Evolutionary conservation across 2,888 invertebrate species (phyloP).

Genomic region (Tetragnatha montana): DNA sequence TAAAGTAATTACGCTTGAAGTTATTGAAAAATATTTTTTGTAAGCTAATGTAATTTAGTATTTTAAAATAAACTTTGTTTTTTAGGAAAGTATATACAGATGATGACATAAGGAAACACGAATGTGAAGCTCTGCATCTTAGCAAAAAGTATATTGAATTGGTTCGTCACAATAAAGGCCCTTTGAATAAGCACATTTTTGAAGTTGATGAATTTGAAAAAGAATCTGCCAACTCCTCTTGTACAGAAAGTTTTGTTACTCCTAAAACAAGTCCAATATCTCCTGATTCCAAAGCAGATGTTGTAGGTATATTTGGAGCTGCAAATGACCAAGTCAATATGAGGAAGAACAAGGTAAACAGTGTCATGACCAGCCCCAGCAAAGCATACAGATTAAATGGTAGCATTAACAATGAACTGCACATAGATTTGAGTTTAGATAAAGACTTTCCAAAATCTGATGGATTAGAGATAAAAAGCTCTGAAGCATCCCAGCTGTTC

Average conservation of each 20-base stretch:
- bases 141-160: conserved; percentile 57
- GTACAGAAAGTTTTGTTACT: conserved; percentile 69
- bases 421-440: conserved; percentile 23
- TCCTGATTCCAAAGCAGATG: conserved; percentile 61
- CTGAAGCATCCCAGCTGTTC: neutral
- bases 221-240: conserved; percentile 62
- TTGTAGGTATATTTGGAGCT: conserved; percentile 47
- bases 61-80: neutral
- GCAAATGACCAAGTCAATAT: conserved; percentile 40
- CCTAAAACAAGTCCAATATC: conserved; percentile 70
- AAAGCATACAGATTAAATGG: conserved; percentile 7
- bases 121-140: conserved; percentile 68
- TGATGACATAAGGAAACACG: conserved; percentile 71
- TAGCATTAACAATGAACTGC: conserved; percentile 13
- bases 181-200: conserved; percentile 63
- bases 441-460: neutral
- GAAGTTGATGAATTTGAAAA: conserved; percentile 67
- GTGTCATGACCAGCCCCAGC: neutral
- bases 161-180: conserved; percentile 46
- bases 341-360: neutral
- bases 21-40: neutral
- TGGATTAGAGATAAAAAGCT: neutral
- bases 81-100: conserved; percentile 71
- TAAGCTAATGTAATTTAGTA: neutral
- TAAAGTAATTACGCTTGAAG: conserved; percentile 35